phyloP scores from a whole-genome alignment of 1,140 invertebrate species.

The Drosophila kanapiae region DNA sequence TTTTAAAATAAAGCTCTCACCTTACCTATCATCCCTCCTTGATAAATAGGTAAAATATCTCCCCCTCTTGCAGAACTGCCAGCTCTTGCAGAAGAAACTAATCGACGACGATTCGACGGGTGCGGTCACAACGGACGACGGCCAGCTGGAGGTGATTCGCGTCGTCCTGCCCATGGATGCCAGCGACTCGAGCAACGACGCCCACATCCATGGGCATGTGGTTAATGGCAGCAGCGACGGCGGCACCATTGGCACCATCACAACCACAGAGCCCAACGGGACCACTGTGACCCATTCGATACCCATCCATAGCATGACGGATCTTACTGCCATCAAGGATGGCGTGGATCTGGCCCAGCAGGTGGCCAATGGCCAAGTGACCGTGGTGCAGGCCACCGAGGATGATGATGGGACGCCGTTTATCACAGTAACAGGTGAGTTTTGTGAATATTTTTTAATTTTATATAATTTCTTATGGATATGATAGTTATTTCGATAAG shows the following conservation, averaged over 20 bases:
- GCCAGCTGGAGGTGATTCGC: slow-evolving; percentile 72
- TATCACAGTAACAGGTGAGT: slow-evolving; percentile 82
- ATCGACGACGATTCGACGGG: slow-evolving; percentile 43
- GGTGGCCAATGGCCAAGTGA: slow-evolving; percentile 78
- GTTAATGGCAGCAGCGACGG: slow-evolving; percentile 63
- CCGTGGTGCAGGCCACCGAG: slow-evolving; percentile 74
- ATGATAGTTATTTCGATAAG: neutral
- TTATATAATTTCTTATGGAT: too few relatives aligned
- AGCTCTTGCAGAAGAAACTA: slow-evolving; percentile 70
- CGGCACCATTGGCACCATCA: slow-evolving; percentile 35
- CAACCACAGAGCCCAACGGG: slow-evolving; percentile 43
- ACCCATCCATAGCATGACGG: slow-evolving; percentile 63
- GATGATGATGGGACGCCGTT: slow-evolving; percentile 75
- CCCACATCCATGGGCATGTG: slow-evolving; percentile 62
- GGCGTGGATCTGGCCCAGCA: slow-evolving; percentile 73
- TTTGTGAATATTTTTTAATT: neutral
- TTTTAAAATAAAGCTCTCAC: slow-evolving; percentile 3
- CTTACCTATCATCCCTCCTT: slow-evolving; percentile 21
- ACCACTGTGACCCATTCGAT: slow-evolving; percentile 44
- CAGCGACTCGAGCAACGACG: slow-evolving; percentile 76
- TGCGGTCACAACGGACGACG: slow-evolving; percentile 28
- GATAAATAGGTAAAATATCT: slow-evolving; percentile 38
- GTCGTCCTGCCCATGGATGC: slow-evolving; percentile 83
- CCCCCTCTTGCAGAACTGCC: slow-evolving; percentile 62
- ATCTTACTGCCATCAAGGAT: slow-evolving; percentile 70